These are phyloP conservation scores for Cheilosia variabilis DNA, from an alignment of 2,888 invertebrate genomes.

Conservation along the genomic window DNA sequence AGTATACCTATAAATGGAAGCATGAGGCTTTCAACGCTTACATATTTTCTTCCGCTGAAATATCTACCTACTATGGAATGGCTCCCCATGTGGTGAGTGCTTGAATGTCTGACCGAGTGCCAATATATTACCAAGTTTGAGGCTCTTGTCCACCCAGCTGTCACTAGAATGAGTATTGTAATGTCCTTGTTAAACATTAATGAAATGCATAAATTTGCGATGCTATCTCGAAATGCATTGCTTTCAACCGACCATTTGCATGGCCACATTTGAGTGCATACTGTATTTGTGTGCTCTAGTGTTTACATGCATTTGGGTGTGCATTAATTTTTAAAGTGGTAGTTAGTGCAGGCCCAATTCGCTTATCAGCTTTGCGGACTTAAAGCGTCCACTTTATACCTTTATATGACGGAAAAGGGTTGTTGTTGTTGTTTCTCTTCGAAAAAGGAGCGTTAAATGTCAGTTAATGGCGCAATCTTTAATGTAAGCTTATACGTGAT, in stretches of 20 bases:
- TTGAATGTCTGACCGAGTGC: conserved; percentile 60
- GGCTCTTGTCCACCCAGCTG: conserved; percentile 73
- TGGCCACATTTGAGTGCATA: conserved; percentile 56
- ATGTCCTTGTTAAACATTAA: conserved; percentile 75
- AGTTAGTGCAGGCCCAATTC: conserved; percentile 48
- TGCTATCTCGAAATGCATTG: conserved; percentile 73
- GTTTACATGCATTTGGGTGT: conserved; percentile 60
- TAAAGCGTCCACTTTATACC: conserved; percentile 42
- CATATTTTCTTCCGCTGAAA: conserved; percentile 11
- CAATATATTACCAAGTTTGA: conserved; percentile 67
- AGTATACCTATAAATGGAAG: neutral
- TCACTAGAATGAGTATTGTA: conserved; percentile 73
- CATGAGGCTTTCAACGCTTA: conserved; percentile 41
- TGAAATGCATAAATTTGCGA: conserved; percentile 75
- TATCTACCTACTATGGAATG: neutral
- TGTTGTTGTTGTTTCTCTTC: neutral
- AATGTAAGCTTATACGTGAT: neutral
- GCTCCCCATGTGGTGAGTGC: conserved; percentile 61
- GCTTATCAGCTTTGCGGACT: conserved; percentile 63
- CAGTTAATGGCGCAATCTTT: neutral
- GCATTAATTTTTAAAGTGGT: conserved; percentile 67
- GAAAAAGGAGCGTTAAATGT: neutral
- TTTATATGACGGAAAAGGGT: conserved; percentile 6
- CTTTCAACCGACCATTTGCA: conserved; percentile 58
- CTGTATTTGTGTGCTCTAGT: conserved; percentile 46